Percentiles rank a stretch among this genome's conserved stretches.
These are phyloP conservation scores for Nephrotoma appendiculata DNA, from an alignment of 2,888 invertebrate genomes.

Conservation along the genomic window DNA sequence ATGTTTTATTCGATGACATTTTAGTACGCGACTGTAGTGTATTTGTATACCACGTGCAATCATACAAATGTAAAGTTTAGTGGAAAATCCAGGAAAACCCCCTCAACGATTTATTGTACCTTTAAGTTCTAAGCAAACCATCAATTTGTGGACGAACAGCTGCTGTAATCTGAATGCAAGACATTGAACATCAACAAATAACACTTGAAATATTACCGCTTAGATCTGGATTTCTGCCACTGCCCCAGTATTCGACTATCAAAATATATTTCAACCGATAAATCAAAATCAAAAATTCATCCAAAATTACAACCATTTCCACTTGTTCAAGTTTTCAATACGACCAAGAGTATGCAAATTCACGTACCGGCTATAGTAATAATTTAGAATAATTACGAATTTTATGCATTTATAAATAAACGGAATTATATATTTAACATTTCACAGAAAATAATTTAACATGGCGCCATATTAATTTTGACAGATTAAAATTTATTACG, in stretches of 20 bases:
- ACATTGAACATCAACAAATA: too few relatives aligned
- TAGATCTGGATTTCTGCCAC: conserved; percentile 76
- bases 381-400: conserved; percentile 18
- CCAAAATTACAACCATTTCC: conserved; percentile 78
- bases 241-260: conserved; percentile 81
- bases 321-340: conserved; percentile 81
- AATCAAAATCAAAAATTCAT: conserved; percentile 41
- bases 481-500: too few relatives aligned
- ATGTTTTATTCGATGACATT: too few relatives aligned
- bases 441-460: too few relatives aligned
- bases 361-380: conserved; percentile 56
- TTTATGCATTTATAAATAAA: neutral
- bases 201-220: conserved; percentile 92
- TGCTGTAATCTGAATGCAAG: conserved; percentile 57
- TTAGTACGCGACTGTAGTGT: too few relatives aligned
- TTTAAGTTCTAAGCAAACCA: conserved; percentile 82
- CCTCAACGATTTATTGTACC: conserved; percentile 61
- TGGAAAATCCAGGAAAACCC: conserved; percentile 30
- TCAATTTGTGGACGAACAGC: conserved; percentile 79
- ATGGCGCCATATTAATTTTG: too few relatives aligned
- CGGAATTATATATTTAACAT: neutral
- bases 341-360: conserved; percentile 79
- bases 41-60: too few relatives aligned
- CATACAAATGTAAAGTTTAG: too few relatives aligned
- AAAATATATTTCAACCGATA: conserved; percentile 71